Evolutionary conservation across 2,888 invertebrate genomes (phyloP).

Genomic region (Tribolium freemani): DNA sequence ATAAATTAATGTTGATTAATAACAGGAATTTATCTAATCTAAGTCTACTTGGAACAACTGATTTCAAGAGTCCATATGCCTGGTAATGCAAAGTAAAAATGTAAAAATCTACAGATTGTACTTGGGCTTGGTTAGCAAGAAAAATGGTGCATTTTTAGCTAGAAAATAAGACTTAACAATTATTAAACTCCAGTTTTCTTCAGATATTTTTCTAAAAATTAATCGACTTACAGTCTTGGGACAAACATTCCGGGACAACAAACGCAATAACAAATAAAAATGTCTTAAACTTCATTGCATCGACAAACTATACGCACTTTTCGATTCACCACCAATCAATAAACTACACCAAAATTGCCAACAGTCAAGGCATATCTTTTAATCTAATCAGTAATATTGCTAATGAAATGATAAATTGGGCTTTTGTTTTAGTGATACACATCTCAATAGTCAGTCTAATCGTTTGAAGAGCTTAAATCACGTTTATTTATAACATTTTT

Average conservation of each 20-base stretch:
- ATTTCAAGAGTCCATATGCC: too few species aligned
- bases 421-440: neutral
- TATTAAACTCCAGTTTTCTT: too few species aligned
- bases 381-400: slow-evolving; percentile 16
- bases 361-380: neutral
- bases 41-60: too few species aligned
- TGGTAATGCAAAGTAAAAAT: too few species aligned
- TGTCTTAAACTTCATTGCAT: neutral
- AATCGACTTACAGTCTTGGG: neutral
- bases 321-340: neutral
- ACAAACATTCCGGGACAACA: neutral
- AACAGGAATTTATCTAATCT: too few species aligned
- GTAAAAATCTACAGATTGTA: too few species aligned
- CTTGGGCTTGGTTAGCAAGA: too few species aligned
- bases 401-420: neutral
- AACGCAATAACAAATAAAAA: neutral
- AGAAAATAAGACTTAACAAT: too few species aligned
- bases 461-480: neutral
- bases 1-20: too few species aligned
- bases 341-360: neutral
- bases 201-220: neutral
- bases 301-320: neutral
- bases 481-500: neutral
- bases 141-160: too few species aligned
- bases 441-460: too few species aligned